A percentile compares a stretch with the other conserved stretches of the same genome.
phyloP scores from a whole-genome alignment of 1,140 invertebrate genomes.

The Cotesia chilonis region DNA sequence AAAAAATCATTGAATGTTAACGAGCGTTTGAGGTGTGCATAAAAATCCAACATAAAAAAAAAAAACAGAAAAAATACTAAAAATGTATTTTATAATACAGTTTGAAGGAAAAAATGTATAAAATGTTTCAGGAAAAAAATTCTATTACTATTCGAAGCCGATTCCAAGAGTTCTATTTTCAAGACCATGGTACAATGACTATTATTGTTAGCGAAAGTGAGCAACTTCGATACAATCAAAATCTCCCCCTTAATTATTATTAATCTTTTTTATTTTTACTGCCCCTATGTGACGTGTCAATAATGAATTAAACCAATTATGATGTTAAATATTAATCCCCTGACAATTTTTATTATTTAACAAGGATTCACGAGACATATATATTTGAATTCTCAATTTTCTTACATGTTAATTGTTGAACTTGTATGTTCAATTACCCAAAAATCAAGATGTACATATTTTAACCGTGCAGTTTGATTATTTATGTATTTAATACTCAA shows the following conservation, averaged over 20 bases:
- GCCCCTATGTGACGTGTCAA: not conserved
- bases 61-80: not conserved
- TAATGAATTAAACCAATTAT: conserved; percentile 4
- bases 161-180: conserved; percentile 65
- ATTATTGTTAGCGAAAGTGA: conserved; percentile 56
- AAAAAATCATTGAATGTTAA: no score
- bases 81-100: not conserved
- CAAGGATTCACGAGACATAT: no score
- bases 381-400: no score
- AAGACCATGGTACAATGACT: conserved; percentile 61
- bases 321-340: not conserved
- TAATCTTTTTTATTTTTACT: conserved; percentile 1
- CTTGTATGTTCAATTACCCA: no score
- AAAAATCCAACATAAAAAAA: not conserved
- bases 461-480: not conserved
- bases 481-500: not conserved
- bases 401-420: no score
- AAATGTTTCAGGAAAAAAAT: conserved; percentile 46
- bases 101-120: not conserved
- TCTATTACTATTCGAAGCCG: conserved; percentile 66
- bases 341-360: no score
- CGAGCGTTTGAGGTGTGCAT: no score
- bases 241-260: conserved; percentile 12
- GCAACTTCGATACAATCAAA: conserved; percentile 38
- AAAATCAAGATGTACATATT: no score